Evolutionary conservation across 1,140 invertebrate species (phyloP).

Genomic region (Harlomillsia oculata): DNA sequence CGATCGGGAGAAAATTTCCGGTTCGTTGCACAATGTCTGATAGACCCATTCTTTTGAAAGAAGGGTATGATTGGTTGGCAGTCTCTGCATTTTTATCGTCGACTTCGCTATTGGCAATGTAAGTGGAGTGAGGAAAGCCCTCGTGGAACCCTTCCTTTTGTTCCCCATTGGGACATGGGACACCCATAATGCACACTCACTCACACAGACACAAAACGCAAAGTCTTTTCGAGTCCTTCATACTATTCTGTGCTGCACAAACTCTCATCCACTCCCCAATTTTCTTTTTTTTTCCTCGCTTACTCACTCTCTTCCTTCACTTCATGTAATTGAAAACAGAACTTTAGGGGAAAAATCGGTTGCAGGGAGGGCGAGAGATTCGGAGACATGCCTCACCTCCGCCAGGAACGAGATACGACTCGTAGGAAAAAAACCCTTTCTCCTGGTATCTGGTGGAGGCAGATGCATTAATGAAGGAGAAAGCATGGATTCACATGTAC

Average conservation of each 20-base stretch:
- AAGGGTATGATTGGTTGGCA: slow-evolving; percentile 12
- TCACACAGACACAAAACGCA: background rate
- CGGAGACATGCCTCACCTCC: background rate
- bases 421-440: too few relatives aligned
- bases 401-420: background rate
- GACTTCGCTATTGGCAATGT: slow-evolving; percentile 11
- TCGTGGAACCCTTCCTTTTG: slow-evolving; percentile 14
- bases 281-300: background rate
- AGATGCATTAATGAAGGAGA: background rate
- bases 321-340: slow-evolving; percentile 12
- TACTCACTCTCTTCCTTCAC: background rate
- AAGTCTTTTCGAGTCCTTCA: background rate
- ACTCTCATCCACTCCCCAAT: background rate
- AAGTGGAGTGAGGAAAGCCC: slow-evolving; percentile 7
- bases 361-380: background rate
- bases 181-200: slow-evolving; percentile 14
- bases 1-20: slow-evolving; percentile 15
- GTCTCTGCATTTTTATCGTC: slow-evolving; percentile 11
- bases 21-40: slow-evolving; percentile 10
- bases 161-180: too few relatives aligned
- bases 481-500: background rate
- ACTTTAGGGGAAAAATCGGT: slow-evolving; percentile 2
- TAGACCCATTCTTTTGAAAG: slow-evolving; percentile 11
- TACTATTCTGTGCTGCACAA: background rate
- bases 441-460: background rate